A percentile compares a stretch with the other conserved stretches of the same genome.
Evolutionary conservation across 2,888 invertebrate species (phyloP).

Genomic region (Netelia virgata): DNA sequence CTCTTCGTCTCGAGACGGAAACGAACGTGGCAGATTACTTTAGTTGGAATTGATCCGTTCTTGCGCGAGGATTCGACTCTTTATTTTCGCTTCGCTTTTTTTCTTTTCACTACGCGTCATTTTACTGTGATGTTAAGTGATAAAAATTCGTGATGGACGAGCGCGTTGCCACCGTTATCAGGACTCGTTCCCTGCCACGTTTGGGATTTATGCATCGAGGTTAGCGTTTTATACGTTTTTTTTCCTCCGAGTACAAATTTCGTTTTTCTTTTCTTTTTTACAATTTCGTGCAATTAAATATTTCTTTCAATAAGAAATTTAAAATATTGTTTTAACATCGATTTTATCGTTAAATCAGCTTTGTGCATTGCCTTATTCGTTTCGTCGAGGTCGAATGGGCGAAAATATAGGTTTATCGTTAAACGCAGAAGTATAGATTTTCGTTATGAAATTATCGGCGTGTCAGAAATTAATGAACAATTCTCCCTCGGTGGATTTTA

Average conservation of each 20-base stretch:
- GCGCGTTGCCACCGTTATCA: slow-evolving; percentile 61
- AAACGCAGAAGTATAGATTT: not conserved
- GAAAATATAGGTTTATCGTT: not conserved
- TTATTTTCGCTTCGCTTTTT: slow-evolving; percentile 3
- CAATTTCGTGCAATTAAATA: not conserved
- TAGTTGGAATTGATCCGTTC: slow-evolving; percentile 52
- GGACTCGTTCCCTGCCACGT: slow-evolving; percentile 65
- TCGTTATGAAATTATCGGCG: not conserved
- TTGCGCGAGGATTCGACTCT: slow-evolving; percentile 44
- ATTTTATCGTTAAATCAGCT: not conserved
- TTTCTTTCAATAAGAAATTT: too few relatives aligned
- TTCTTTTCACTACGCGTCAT: not conserved
- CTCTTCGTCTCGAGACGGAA: slow-evolving; percentile 47
- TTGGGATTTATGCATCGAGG: slow-evolving; percentile 62
- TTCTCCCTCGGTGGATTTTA: slow-evolving; percentile 21
- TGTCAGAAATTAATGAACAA: slow-evolving; percentile 14
- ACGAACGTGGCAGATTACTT: slow-evolving; percentile 39
- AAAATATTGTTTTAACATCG: not conserved
- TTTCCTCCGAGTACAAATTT: not conserved
- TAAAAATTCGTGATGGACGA: slow-evolving; percentile 52
- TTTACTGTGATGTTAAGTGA: slow-evolving; percentile 32
- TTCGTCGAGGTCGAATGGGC: not conserved
- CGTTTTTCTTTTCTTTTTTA: not conserved
- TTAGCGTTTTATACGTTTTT: slow-evolving; percentile 1
- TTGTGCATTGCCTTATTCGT: too few relatives aligned